Evolutionary conservation across 2,113 vertebrate genomes (phyloP), one percentile per base, ranked within the genome.

Genomic region (Chionomys nivalis): DNA sequence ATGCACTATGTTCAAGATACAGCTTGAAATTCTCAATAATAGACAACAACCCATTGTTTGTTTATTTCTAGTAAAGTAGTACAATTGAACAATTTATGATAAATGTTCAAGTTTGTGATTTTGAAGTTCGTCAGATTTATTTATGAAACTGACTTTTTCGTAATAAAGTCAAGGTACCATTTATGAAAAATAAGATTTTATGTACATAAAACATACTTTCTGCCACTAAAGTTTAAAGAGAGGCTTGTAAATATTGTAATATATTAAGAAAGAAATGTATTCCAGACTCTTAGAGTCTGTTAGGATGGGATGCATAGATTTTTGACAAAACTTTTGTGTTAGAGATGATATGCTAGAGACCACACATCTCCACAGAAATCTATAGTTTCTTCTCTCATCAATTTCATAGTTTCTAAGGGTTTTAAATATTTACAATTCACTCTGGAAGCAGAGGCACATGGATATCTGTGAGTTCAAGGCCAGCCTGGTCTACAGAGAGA

Each of bases 71-170:
- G 23, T 68, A 70, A 81, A 79, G 4, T 39, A 86, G 58, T 17
- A 13, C 52, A 42, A 85, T 88, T 88, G 72, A 94, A 68, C 5
- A 65, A 17, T 79, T 61, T 76, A 19, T 86, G 26, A 26, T 70
- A 73, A 76, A 72, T 91, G 26, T 58, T 94, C 16, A 76, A 66
- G 39, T 79, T 87, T 42, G 65, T 78, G 12, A 8, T 81, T 86
- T 91, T 7, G 87, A 87, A 42, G 79, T 83, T 70, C 39, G 81
- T 89, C 42, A 55, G 23, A 75, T 79, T 72, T 78, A 78, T 83
- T 90, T 91, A 68, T 0, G 63, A 44, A 93, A 89, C 4, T 93
- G 5, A 68, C 28, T 42, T 95, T 87, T 94, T 90, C 70, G 61
- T 82, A 73, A 90, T 14, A 78, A 81, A 76, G 0, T 82, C 33